Conservation (phyloP, 2,113 vertebrate genomes). For the Syngnathoides biaculeatus region DNA sequence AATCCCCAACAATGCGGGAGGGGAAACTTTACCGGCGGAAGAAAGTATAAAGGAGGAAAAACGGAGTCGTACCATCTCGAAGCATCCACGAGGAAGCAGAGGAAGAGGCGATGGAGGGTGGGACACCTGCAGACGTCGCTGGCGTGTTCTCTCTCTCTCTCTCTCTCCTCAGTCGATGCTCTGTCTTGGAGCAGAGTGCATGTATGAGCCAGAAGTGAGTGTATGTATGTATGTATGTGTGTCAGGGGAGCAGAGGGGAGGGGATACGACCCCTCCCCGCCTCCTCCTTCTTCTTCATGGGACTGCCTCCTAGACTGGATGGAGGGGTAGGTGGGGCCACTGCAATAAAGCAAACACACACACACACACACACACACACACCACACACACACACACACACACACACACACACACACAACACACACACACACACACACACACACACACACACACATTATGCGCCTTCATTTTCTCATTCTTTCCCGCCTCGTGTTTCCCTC, state of each 20-base stretch:
- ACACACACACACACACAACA: conserved; percentile 50
- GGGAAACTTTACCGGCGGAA: conserved; percentile 10
- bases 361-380: conserved; percentile 47
- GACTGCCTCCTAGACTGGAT: conserved; percentile 69
- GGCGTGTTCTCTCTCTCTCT: conserved; percentile 49
- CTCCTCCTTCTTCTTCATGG: conserved; percentile 51
- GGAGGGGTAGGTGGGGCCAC: conserved; percentile 72
- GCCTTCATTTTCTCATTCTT: conserved; percentile 38
- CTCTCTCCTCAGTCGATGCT: conserved; percentile 69
- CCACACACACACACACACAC: conserved; percentile 53
- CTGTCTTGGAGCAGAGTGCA: conserved; percentile 68
- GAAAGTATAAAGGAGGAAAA: conserved; percentile 7
- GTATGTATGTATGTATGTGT: conserved; percentile 50
- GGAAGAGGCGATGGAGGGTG: conserved; percentile 47
- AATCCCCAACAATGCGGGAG: conserved; percentile 1
- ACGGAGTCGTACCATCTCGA: conserved; percentile 58
- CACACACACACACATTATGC: conserved; percentile 53
- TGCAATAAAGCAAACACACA: conserved; percentile 66
- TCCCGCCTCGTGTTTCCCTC: conserved; percentile 60
- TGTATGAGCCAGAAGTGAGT: conserved; percentile 48
- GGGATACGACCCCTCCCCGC: conserved; percentile 68
- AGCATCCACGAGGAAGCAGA: conserved; percentile 52
- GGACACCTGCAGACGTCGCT: conserved; percentile 71
- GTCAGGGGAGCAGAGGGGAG: conserved; percentile 55
- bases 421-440: conserved; percentile 51